Percentiles rank a stretch among this genome's conserved stretches.
phyloP scores from a whole-genome alignment of 1,140 invertebrate species.

The Zaprionus vittiger region DNA sequence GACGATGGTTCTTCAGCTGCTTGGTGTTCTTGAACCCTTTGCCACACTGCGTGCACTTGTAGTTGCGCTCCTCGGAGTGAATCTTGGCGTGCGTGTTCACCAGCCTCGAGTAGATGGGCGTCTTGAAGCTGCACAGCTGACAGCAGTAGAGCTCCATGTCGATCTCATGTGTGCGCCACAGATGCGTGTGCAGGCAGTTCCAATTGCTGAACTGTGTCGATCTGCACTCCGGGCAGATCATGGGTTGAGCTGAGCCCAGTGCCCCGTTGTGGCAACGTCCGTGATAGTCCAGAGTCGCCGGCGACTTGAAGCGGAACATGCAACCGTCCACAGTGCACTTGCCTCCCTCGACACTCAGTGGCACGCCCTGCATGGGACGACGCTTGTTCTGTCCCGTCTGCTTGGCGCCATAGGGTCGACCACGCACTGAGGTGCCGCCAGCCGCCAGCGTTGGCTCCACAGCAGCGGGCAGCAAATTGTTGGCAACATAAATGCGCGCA shows the following conservation, averaged over 20 bases:
- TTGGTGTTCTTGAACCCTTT: constrained; percentile 91
- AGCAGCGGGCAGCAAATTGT: constrained; percentile 68
- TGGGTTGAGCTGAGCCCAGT: constrained; percentile 81
- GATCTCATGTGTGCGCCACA: constrained; percentile 91
- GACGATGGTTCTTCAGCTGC: constrained; percentile 89
- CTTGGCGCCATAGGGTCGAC: constrained; percentile 79
- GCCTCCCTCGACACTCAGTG: constrained; percentile 44
- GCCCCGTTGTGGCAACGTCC: constrained; percentile 87
- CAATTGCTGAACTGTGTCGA: constrained; percentile 85
- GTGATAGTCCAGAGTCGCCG: constrained; percentile 85
- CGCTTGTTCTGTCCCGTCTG: constrained; percentile 58
- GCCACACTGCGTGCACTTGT: constrained; percentile 88
- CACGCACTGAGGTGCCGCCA: constrained; percentile 71
- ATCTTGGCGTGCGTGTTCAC: constrained; percentile 89
- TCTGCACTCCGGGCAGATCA: constrained; percentile 89
- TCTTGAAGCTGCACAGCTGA: constrained; percentile 88
- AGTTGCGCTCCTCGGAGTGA: constrained; percentile 88
- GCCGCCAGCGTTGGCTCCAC: constrained; percentile 49
- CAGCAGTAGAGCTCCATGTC: constrained; percentile 91
- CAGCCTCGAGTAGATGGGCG: constrained; percentile 87
- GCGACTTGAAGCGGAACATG: constrained; percentile 78
- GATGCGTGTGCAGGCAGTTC: constrained; percentile 88
- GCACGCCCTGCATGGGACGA: constrained; percentile 18
- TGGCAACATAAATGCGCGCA: constrained; percentile 81
- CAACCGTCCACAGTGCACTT: constrained; percentile 78